Base-by-base conservation (phyloP, 2,888 invertebrate species). In the Palloptera scutellata region DNA sequence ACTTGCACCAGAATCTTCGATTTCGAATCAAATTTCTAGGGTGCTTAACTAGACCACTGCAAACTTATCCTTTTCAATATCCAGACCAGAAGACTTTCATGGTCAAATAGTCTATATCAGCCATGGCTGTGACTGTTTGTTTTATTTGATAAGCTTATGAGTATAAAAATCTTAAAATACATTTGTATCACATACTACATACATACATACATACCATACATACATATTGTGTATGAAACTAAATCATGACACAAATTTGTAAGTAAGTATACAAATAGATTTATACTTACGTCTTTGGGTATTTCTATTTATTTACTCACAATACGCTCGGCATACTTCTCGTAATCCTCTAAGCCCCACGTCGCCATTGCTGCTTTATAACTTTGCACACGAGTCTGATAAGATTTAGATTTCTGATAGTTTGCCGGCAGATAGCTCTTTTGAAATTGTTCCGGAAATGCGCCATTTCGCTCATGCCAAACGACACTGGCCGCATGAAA, bases 401-500 rank as follows among this genome's bases (percentile, higher is more conserved):
- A 80, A 12, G 78, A 77, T 66, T 78, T 80, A 8, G 82, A 79
- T 70, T 74, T 78, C 40, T 78, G 73, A 73, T 82, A 82, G 66
- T 82, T 82, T 60, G 82, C 76, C 13, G 82, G 82, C 48, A 81
- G 62, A 67, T 82, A 81, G 4, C 73, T 78, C 8, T 79, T 78
- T 40, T 80, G 76, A 54, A 78, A 76, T 30, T 81, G 75, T 19
- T 78, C 76, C 13, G 80, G 78, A 69, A 76, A 80, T 15, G 77
- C 64, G 5, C 83, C 82, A 12, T 79, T 73, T 0, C 72, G 70
- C 13, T 82, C 79, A 4, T 77, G 72, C 67, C 79, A 76, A 6
- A 82, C 77, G 0, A 79, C 83, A 12, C 80, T 80, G 8, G 78
- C 81, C 0, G 84, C 85, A 79, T 84, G 84, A 51, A 84, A 81